These are phyloP conservation scores for Manis javanica DNA, from an alignment of 2,797 vertebrate species.

Conservation along the genomic window DNA sequence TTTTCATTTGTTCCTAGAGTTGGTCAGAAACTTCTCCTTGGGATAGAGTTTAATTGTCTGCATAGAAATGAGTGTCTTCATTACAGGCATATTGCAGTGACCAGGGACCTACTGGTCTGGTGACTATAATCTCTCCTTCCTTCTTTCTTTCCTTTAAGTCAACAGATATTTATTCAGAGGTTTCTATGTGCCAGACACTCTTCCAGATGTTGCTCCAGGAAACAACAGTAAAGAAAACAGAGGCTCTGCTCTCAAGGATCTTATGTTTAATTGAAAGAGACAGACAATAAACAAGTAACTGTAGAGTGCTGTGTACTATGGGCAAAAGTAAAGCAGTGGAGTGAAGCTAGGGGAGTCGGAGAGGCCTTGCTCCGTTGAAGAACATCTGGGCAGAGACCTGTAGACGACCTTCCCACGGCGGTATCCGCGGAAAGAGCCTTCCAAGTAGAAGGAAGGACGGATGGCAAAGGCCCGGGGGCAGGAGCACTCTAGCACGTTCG, in stretches of 20 bases:
- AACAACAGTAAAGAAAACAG: not conserved
- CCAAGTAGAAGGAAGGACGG: not conserved
- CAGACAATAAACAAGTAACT: not conserved
- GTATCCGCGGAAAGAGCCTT: not conserved
- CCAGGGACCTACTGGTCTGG: not conserved
- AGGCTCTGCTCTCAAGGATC: not conserved
- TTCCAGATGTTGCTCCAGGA: not conserved
- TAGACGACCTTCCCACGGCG: not conserved
- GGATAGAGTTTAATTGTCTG: not conserved
- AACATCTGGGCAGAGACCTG: not conserved
- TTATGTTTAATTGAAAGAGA: not conserved
- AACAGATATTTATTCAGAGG: not conserved
- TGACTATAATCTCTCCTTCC: not conserved
- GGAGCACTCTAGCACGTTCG: too few relatives aligned
- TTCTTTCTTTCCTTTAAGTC: not conserved
- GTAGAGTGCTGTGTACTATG: fast-evolving
- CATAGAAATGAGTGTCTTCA: not conserved
- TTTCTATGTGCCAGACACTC: not conserved
- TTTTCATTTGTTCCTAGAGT: not conserved
- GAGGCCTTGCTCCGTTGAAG: not conserved
- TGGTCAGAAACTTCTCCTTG: not conserved
- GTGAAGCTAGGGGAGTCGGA: not conserved
- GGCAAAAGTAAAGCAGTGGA: not conserved
- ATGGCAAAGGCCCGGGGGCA: not conserved
- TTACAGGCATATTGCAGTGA: not conserved